Base-by-base conservation (phyloP, 2,888 invertebrate species). In the Eucera pruinosa region DNA sequence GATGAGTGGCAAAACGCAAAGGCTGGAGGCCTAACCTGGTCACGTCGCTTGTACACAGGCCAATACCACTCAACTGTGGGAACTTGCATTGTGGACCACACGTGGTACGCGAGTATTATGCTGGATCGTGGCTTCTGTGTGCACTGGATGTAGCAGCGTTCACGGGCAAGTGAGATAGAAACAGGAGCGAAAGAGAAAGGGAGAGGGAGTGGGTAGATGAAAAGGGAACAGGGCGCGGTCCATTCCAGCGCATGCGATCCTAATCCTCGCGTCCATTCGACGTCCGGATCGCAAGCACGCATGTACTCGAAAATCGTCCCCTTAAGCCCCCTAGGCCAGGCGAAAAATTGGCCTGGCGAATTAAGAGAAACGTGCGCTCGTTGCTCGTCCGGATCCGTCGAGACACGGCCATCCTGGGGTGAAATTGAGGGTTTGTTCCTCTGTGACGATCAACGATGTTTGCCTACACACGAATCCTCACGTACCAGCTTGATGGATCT, bases 41-140 rank as follows among this genome's bases (percentile, higher is more conserved):
- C 74, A 30, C 39, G 64, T 57, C 48, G 47, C 48, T 58, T 27
- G 61, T 64, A 58, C 75, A 73, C 54, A 78, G 76, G 50, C 80
- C 41, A 57, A 79, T 79, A 79, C 67, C 75, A 74, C 83, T 84
- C 84, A 65, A 83, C 81, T 91, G 91, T 94, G 94, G 93, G 94
- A 94, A 92, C 89, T 90, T 88, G 92, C 93, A 93, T 94, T 94
- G 92, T 94, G 93, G 92, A 90, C 92, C 94, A 93, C 94, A 94
- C 94, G 90, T 90, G 91, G 94, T 93, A 93, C 93, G 93, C 93
- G 93, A 93, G 88, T 86, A 88, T 94, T 94, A 94, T 93, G 93
- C 43, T 65, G 62, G 73, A 67, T 69, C 76, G 78, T 83, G 79
- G 70, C 75, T 72, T 72, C 64, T 75, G 64, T 81, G 74, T 62